These are phyloP conservation scores for Pseudomyrmex dendroicus DNA, from an alignment of 1,140 invertebrate genomes.

Conservation along the genomic window DNA sequence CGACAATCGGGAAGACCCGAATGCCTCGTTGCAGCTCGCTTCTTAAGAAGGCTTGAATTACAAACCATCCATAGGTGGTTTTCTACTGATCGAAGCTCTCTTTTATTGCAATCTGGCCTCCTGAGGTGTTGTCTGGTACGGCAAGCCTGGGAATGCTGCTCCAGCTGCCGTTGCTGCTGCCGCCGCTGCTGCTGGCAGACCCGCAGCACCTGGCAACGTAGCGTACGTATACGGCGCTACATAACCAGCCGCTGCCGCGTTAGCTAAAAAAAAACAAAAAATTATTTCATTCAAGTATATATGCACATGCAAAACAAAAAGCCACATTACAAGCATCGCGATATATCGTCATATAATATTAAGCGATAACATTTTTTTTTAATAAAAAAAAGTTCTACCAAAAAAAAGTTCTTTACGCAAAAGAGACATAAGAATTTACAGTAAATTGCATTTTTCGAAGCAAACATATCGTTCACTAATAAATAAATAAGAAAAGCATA, in stretches of 20 bases:
- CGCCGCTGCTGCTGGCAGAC: slow-evolving; percentile 85
- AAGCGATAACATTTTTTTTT: neutral
- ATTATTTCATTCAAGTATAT: neutral
- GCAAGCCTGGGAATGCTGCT: slow-evolving; percentile 87
- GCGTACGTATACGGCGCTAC: slow-evolving; percentile 90
- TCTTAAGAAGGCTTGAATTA: neutral
- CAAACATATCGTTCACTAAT: neutral
- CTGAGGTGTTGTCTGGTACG: slow-evolving; percentile 87
- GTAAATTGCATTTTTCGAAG: neutral
- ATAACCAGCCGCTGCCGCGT: slow-evolving; percentile 88
- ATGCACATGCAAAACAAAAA: too few species aligned
- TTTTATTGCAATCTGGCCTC: slow-evolving; percentile 87
- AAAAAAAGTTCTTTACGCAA: too few species aligned
- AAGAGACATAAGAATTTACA: too few species aligned
- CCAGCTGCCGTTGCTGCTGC: slow-evolving; percentile 81
- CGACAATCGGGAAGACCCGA: slow-evolving; percentile 6
- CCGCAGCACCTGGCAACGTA: slow-evolving; percentile 87
- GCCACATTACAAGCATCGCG: too few species aligned
- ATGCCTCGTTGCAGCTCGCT: neutral
- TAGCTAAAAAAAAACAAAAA: slow-evolving; percentile 76
- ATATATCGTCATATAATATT: too few species aligned
- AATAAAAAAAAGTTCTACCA: neutral
- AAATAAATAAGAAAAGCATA: slow-evolving; percentile 16
- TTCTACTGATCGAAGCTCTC: neutral
- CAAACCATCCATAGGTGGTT: neutral